phyloP scores from a whole-genome alignment of 2,888 invertebrate species.

The Yponomeuta plumbellus region DNA sequence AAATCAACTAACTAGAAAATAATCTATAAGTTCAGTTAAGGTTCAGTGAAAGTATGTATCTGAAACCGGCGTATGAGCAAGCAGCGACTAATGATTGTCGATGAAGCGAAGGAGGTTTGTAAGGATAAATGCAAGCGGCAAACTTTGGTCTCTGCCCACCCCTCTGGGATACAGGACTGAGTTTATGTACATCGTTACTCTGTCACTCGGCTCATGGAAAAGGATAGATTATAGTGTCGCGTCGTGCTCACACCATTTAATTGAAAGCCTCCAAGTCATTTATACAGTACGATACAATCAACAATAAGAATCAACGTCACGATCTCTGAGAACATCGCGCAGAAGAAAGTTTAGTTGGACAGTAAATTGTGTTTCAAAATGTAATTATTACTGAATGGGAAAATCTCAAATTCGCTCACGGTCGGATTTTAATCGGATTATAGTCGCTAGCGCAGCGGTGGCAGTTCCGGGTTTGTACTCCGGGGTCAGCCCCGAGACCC shows the following conservation, averaged over 20 bases:
- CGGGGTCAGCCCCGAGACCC: constrained; percentile 1
- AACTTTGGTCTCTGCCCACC: too few relatives aligned
- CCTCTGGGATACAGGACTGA: too few relatives aligned
- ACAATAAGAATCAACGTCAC: neutral
- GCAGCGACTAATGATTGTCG: too few relatives aligned
- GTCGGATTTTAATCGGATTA: constrained; percentile 9
- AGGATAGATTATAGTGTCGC: neutral
- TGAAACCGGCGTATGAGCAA: too few relatives aligned
- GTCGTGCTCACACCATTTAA: constrained; percentile 5
- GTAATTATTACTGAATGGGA: constrained; percentile 7
- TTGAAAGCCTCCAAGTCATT: neutral
- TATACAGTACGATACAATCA: constrained; percentile 10
- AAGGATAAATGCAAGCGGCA: too few relatives aligned
- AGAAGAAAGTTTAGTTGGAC: constrained; percentile 3
- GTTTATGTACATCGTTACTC: neutral
- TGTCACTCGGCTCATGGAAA: neutral
- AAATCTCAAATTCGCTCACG: neutral
- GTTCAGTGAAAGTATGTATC: too few relatives aligned
- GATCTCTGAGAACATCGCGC: neutral
- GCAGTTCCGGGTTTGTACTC: neutral
- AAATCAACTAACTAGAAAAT: too few relatives aligned
- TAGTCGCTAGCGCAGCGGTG: constrained; percentile 4
- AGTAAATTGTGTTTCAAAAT: neutral
- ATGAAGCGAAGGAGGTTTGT: too few relatives aligned
- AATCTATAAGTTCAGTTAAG: too few relatives aligned